Evolutionary conservation across 2,797 vertebrate species (phyloP), one percentile per base, ranked within the genome.

Genomic region (Arremon aurantiirostris): DNA sequence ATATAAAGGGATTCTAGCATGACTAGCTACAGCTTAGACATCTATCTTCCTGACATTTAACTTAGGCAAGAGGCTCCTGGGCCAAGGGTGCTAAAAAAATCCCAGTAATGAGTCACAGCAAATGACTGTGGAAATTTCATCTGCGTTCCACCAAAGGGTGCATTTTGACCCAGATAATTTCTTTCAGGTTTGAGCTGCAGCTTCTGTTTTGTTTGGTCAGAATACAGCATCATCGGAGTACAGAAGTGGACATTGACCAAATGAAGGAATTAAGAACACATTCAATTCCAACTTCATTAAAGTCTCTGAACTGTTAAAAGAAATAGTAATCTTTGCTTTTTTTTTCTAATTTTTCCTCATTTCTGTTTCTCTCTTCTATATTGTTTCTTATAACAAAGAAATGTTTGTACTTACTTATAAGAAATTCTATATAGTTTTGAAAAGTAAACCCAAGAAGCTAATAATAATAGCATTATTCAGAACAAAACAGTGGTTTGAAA

Each of bases 271-370:
- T 97, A 97, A 96, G 92, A 92, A 47, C 4, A 30, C 6, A 61
- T 95, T 95, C 15, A 8, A 65, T 91, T 93, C 86, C 91, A 96
- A 96, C 26, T 95, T 95, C 86, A 92, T 87, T 93, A 55, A 91
- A 75, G 41, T 94, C 44, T 96, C 22, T 78, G 92, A 96, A 96
- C 42, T 88, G 57, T 97, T 91, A 95, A 97, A 97, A 96, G 47
- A 95, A 85, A 90, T 91, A 97, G 81, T 97, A 30, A 91, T 95
- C 61, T 94, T 93, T 94, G 42, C 56, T 37, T 37, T 47, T 93
- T 93, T 91, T 79, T 18, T 8, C 75, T 8, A 41, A 87, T 89
- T 90, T 92, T 71, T 27, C 32, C 30, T 60, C 6, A 73, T 64
- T 91, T 73, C 9, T 34, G 16, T 71, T 86, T 88, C 56, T 91